Evolutionary conservation across 2,888 invertebrate genomes (phyloP), one percentile per base, ranked within the genome.

Genomic region (Phanerotoma sp.): DNA sequence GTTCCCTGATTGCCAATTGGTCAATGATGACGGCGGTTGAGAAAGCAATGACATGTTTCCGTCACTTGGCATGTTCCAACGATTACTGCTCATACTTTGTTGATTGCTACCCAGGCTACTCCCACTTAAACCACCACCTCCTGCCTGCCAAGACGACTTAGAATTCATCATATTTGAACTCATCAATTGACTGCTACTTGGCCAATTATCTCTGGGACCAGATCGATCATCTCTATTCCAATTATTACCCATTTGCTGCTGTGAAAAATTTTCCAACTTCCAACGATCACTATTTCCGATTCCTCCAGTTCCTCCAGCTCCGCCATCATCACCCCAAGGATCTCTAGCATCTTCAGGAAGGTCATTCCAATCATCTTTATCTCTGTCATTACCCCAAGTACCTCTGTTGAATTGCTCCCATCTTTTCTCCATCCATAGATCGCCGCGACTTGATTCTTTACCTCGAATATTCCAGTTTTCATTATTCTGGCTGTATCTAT

Each of bases 291-390:
- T 64, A 10, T 62, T 21, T 5, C 49, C 61, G 10, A 56, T n/a
- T 47, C 22, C 41, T 3, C 41, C 22, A n/a, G 21, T 15, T 3
- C 21, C 32, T 32, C 50, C 20, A 3, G n/a, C n/a, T n/a, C n/a
- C n/a, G n/a, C 30, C 37, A 41, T 76, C 75, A 21, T 77, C 77
- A 4, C 69, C 74, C 77, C 77, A 77, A 10, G 77, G 77, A 65
- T 77, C 77, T 49, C 68, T 66, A 3, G 77, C 75, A 49, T 77
- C 75, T 50, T 77, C 76, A 0, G 77, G 75, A 18, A 77, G 61
- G 58, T 76, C 76, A 33, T 66, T 65, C 66, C 69, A 71, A 35
- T 77, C 74, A 0, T 73, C 73, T 51, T 72, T 73, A 3, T 74
- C 72, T 2, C 13, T 51, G 22, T 22, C 20, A 6, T 37, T 25